A percentile compares a stretch with the other conserved stretches of the same genome.
Conservation (phyloP, 2,797 vertebrate species). For the Spondyliosoma cantharus region DNA sequence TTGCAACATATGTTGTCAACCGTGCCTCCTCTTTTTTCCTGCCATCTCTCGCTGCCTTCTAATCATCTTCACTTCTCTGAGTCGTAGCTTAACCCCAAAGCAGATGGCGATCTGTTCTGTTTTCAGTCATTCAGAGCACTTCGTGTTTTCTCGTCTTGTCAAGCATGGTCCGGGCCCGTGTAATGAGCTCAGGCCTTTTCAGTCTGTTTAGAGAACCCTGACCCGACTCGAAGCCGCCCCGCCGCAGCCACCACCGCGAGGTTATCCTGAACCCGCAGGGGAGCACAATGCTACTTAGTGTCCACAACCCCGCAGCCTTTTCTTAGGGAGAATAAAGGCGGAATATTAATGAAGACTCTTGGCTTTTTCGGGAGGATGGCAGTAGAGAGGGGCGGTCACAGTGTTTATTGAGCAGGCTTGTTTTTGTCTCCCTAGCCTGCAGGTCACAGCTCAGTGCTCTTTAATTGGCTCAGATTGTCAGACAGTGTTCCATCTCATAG, state of each 20-base stretch:
- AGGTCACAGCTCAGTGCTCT: slow-evolving; percentile 82
- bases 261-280: slow-evolving; percentile 79
- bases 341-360: slow-evolving; percentile 85
- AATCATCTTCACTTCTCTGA: slow-evolving; percentile 63
- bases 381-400: slow-evolving; percentile 71
- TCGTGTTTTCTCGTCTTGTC: slow-evolving; percentile 88
- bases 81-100: slow-evolving; percentile 70
- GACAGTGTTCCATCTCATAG: slow-evolving; percentile 77
- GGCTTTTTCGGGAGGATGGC: slow-evolving; percentile 75
- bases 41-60: slow-evolving; percentile 58
- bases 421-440: slow-evolving; percentile 73
- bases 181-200: slow-evolving; percentile 90
- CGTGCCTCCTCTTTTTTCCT: slow-evolving; percentile 40
- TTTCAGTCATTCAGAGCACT: slow-evolving; percentile 86
- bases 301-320: slow-evolving; percentile 70
- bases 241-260: slow-evolving; percentile 82
- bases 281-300: slow-evolving; percentile 80
- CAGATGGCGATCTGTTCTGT: slow-evolving; percentile 87
- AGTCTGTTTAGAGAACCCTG: slow-evolving; percentile 82
- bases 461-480: slow-evolving; percentile 89
- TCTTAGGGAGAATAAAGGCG: slow-evolving; percentile 75
- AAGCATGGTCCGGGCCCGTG: slow-evolving; percentile 85
- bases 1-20: slow-evolving; percentile 52
- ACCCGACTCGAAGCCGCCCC: slow-evolving; percentile 83
- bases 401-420: slow-evolving; percentile 80